Base-by-base conservation (phyloP, 2,113 vertebrate genomes). In the Strigops habroptila region DNA sequence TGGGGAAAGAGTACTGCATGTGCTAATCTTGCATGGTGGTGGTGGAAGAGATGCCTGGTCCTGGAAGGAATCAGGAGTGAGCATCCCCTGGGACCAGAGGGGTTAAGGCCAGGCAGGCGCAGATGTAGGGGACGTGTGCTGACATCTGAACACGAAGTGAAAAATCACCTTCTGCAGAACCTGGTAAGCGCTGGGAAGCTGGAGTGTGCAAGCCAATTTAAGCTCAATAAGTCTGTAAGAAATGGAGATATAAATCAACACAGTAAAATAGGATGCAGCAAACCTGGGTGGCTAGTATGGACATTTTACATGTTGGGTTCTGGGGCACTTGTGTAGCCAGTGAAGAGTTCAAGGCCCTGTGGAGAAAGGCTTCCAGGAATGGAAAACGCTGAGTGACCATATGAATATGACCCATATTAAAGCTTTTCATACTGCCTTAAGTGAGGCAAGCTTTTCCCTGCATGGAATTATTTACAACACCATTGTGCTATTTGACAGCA, bases 111-210 rank as follows among this genome's bases (percentile, higher is more conserved):
- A 49, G 65, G 81, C 7, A 5, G 74, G 63, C 14, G 24, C 0
- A 33, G 82, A 57, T 64, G 71, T 51, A 17, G 80, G 62, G 55
- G 24, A 65, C 1, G 4, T 18, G 64, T 2, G 10, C 37, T 92
- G 95, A 88, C 88, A 79, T 23, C 62, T 46, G 77, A 92, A 35
- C 14, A 4, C 31, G 25, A 5, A 46, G 82, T 91, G 88, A 96
- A 94, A 96, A 95, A 95, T 95, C 77, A 82, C 86, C 96, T 79
- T 73, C 7, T 49, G 74, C 65, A 79, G 92, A 69, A 12, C 14
- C 46, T 35, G 71, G 73, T 59, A 35, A 71, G 39, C 0, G 62
- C 86, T 76, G 74, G 73, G 91, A 31, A 82, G 88, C 90, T 91
- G 1, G 0, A 52, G 83, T 44, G 74, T 30, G 88, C 0, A 17